Evolutionary conservation across 2,113 vertebrate species (phyloP), one percentile per base, ranked within the genome.

Genomic region (Sinocyclocheilus grahami): DNA sequence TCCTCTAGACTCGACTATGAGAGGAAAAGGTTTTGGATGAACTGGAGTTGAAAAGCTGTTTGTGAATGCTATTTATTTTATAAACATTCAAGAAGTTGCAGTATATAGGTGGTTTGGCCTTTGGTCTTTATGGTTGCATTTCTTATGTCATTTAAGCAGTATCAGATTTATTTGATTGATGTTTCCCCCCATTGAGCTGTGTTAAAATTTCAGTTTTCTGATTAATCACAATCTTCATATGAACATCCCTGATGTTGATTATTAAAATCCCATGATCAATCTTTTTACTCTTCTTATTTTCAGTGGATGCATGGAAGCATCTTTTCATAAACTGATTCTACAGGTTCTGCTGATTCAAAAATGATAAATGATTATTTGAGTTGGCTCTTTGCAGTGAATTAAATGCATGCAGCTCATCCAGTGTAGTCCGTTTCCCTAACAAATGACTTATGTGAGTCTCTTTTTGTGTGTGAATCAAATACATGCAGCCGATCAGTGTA

Each of bases 1-100:
- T 75, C 67, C 16, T 78, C 51, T 55, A 12, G 76, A 78, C 51
- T 78, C 8, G 16, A 58, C 51, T 78, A 20, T 30, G 76, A 78
- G 27, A 58, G 27, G 51, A 30, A 78, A 78, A 58, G 76, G 76
- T 11, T 51, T 78, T 8, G 1, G 16, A 33, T 20, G 27, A 33
- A 78, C 24, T 55, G 46, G 48, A 10, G 48, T 78, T 53, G 48
- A 53, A 77, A 77, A 27, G 13, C 3, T 20, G 48, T 77, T 69
- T 69, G 37, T 27, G 9, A 76, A 76, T 48, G 20, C 37, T 72
- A n/a, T 27, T 48, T 24, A 24, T 76, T 76, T 76, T 27, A 42
- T 42, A 76, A 51, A n/a, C 12, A 27, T 48, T 46, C 22, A 76
- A 48, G 12, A 48, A 48, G 2, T 75, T 75, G 13, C 22, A 16